Evolutionary conservation across 2,888 invertebrate genomes (phyloP).

Genomic region (Tenthredo distinguenda): DNA sequence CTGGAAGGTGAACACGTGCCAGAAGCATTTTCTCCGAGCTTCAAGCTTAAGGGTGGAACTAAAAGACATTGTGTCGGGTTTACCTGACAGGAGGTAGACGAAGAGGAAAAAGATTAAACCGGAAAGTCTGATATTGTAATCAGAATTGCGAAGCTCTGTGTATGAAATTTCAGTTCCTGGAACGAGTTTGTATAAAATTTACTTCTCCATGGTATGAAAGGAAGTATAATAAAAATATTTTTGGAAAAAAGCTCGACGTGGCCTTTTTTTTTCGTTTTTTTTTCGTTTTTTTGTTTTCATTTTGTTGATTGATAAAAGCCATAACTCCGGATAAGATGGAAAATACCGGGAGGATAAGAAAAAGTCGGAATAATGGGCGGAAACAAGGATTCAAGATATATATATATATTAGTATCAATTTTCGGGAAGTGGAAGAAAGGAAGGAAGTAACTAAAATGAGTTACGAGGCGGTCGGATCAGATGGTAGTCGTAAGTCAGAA

Average conservation of each 20-base stretch:
- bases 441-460: constrained; percentile 41
- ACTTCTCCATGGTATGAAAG: no score
- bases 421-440: not conserved
- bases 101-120: not conserved
- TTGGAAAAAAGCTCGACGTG: not conserved
- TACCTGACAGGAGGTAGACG: not conserved
- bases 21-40: not conserved
- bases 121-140: constrained; percentile 1
- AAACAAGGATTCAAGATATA: not conserved
- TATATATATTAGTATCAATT: constrained; percentile 16
- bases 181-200: no score
- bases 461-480: constrained; percentile 35
- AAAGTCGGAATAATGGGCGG: not conserved
- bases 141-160: not conserved
- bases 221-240: not conserved
- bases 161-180: not conserved
- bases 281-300: not conserved
- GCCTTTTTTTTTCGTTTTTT: not conserved
- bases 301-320: not conserved
- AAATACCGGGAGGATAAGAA: not conserved
- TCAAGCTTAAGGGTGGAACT: not conserved
- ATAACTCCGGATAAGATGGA: not conserved
- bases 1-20: constrained; percentile 4
- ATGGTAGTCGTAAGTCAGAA: constrained; percentile 50
- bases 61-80: constrained; percentile 10